Conservation (phyloP, 2,797 vertebrate species). For the Aulostomus chinensis region DNA sequence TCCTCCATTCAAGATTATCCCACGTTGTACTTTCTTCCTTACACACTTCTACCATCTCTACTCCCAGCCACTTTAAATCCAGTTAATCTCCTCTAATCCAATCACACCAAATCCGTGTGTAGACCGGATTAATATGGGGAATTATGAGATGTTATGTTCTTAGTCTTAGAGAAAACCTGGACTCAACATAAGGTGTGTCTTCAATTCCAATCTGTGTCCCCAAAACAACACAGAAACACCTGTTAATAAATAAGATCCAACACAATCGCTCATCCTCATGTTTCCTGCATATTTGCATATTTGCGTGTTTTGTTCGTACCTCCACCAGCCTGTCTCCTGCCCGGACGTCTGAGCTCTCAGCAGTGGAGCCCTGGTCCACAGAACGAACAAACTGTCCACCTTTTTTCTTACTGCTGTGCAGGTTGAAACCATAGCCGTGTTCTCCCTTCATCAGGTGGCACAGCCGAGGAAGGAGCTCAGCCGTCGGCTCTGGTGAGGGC, state of each 20-base stretch:
- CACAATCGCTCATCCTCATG: too few species aligned
- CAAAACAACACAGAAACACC: too few species aligned
- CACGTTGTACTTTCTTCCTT: background rate
- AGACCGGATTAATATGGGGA: slow-evolving; percentile 14
- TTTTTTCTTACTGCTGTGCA: slow-evolving; percentile 89
- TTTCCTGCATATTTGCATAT: too few species aligned
- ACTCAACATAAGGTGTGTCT: too few species aligned
- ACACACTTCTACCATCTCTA: slow-evolving; percentile 4
- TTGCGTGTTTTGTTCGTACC: too few species aligned
- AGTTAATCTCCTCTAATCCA: slow-evolving; percentile 52
- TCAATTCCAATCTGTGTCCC: background rate
- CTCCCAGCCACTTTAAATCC: slow-evolving; percentile 12
- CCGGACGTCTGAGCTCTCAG: slow-evolving; percentile 83
- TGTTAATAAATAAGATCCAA: too few species aligned
- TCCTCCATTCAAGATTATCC: slow-evolving; percentile 9
- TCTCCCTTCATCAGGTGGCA: slow-evolving; percentile 86
- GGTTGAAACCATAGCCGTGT: slow-evolving; percentile 92
- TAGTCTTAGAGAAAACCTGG: too few species aligned
- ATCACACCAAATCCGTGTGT: slow-evolving; percentile 16
- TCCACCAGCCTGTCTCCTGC: slow-evolving; percentile 90
- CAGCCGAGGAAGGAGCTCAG: slow-evolving; percentile 85
- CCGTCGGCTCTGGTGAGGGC: slow-evolving; percentile 43
- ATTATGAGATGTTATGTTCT: too few species aligned
- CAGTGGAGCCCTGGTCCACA: slow-evolving; percentile 87
- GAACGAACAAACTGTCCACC: slow-evolving; percentile 91